Base-by-base conservation (phyloP, 2,797 vertebrate genomes). In the Sebastes itinus region DNA sequence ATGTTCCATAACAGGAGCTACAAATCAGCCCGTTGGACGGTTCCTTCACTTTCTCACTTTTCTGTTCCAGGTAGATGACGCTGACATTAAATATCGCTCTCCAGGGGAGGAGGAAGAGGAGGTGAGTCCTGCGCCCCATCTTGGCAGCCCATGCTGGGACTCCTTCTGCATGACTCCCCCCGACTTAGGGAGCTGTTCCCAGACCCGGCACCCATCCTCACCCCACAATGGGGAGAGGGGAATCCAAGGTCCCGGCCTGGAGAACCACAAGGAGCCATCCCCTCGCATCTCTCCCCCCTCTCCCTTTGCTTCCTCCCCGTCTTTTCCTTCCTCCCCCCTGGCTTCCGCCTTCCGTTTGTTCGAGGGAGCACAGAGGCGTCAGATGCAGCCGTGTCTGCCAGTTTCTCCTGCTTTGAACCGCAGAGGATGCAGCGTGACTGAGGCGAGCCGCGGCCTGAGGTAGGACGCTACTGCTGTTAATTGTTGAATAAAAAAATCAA, bases 381-480 rank as follows among this genome's bases (percentile, higher is more conserved):
- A 82, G 70, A 75, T 59, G 6, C 94, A 89, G 73, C 78, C 89
- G 0, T 91, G 83, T 77, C 83, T 92, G 67, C 83, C 95, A 42
- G 93, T 95, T 73, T 95, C 95, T 87, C 92, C 90, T 3, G 88
- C 70, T 75, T 91, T 95, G 88, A 91, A 89, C 84, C 92, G 85
- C 68, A 94, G 95, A 79, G 91, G 92, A 70, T 91, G 74, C 80
- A 90, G 91, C 80, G 90, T 94, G 69, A 86, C 92, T 2, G 91
- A 88, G 81, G 82, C 91, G 9, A 91, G 92, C 72, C 96, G 94
- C 78, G 96, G 94, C 71, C 95, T 95, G 85, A 98, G 98, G 98
- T 98, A 95, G 58, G 88, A 81, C 62, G 0, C 30, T 42, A 3
- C n/a, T 61, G 18, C 64, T 60, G 22, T 42, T 71, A 13, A 25